Conservation (phyloP, 2,113 vertebrate species). For the Ciconia boyciana region DNA sequence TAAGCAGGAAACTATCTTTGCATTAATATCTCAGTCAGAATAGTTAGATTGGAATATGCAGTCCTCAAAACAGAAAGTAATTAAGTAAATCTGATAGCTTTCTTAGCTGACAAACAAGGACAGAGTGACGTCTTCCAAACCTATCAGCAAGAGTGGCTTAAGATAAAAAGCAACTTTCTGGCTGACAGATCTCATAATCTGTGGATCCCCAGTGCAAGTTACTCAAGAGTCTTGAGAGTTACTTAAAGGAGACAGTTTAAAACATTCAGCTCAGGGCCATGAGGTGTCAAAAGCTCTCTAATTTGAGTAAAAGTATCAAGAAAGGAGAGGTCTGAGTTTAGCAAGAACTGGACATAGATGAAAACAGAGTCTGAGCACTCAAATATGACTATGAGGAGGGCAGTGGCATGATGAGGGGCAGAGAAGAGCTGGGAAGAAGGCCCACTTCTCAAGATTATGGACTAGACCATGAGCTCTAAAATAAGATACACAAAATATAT, state of each 20-base stretch:
- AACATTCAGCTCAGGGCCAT: background rate
- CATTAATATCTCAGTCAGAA: background rate
- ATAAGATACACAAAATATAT: background rate
- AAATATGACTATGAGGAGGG: background rate
- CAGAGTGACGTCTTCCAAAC: background rate
- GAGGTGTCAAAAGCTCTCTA: background rate
- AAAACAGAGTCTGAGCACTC: background rate
- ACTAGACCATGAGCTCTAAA: background rate
- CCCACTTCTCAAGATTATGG: background rate
- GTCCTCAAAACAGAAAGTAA: background rate
- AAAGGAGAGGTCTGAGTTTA: background rate
- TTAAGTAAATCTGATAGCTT: background rate
- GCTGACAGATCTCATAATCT: background rate
- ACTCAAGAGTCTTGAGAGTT: background rate
- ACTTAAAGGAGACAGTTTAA: background rate
- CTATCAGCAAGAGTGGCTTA: background rate
- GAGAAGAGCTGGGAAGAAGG: background rate
- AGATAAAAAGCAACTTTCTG: background rate
- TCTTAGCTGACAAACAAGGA: background rate
- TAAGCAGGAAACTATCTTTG: background rate
- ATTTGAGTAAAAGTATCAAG: background rate
- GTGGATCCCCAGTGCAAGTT: background rate
- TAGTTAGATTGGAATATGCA: background rate
- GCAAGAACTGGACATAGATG: background rate
- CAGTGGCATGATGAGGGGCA: background rate